Conservation (phyloP, 1,140 invertebrate species). For the Homarus americanus region DNA sequence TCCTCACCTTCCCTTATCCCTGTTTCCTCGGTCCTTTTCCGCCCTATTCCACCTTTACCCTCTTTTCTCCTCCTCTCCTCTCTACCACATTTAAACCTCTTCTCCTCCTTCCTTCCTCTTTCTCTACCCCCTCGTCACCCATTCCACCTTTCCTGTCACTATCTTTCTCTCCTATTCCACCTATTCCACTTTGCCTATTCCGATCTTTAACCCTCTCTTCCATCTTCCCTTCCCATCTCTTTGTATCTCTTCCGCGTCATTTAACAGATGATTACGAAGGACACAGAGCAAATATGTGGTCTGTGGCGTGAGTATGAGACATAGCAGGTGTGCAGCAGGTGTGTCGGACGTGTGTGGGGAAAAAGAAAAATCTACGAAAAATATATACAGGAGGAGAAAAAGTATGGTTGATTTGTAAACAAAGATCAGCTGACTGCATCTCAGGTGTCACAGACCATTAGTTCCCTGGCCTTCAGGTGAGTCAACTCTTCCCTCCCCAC, state of each 20-base stretch:
- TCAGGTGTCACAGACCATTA: conserved; percentile 40
- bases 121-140: no score
- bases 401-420: neutral
- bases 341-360: neutral
- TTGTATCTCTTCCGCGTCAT: no score
- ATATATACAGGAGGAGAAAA: neutral
- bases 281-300: no score
- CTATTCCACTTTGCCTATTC: neutral
- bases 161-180: neutral
- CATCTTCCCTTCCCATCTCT: no score
- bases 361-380: no score
- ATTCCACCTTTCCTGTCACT: neutral
- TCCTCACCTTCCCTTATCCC: neutral
- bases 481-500: neutral
- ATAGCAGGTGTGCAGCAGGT: neutral
- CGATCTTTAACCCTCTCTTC: neutral
- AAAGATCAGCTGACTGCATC: neutral
- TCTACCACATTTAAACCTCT: no score
- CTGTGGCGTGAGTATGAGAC: neutral
- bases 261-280: no score
- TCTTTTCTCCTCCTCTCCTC: neutral
- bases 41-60: neutral
- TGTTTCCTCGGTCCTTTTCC: neutral
- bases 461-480: conserved; percentile 34
- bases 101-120: neutral